Evolutionary conservation across 92 coral and sea anemone species (phyloP).

Genomic region (Epizoanthus scotinus): DNA sequence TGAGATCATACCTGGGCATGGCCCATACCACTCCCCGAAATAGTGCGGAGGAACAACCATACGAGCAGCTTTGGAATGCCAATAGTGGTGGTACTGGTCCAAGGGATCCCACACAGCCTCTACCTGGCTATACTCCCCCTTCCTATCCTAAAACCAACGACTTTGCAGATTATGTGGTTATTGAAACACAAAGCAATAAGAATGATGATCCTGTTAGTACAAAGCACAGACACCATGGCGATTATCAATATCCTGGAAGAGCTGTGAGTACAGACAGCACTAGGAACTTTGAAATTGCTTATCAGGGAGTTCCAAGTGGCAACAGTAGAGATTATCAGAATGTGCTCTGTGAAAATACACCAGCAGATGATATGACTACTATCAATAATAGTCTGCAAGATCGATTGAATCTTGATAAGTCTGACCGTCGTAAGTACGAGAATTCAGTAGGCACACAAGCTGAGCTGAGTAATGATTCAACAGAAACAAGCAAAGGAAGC

Average conservation of each 20-base stretch:
- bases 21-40: not conserved
- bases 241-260: not conserved
- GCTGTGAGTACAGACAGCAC: not conserved
- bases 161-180: not conserved
- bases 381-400: not conserved
- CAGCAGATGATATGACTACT: not conserved
- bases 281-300: not conserved
- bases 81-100: not conserved
- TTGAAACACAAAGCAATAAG: not conserved
- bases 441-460: not conserved
- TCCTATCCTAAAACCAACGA: not conserved
- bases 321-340: not conserved
- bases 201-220: not conserved
- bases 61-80: not conserved
- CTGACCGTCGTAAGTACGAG: not conserved
- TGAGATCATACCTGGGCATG: not conserved
- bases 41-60: not conserved
- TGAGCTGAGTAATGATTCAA: not conserved
- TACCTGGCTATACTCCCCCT: not conserved
- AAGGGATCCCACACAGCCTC: not conserved
- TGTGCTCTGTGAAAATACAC: not conserved
- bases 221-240: not conserved
- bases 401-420: conserved; percentile 7
- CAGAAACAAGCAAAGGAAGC: not conserved
- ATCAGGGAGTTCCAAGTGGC: not conserved